phyloP scores from a whole-genome alignment of 2,113 vertebrate genomes.

The Paralichthys olivaceus region DNA sequence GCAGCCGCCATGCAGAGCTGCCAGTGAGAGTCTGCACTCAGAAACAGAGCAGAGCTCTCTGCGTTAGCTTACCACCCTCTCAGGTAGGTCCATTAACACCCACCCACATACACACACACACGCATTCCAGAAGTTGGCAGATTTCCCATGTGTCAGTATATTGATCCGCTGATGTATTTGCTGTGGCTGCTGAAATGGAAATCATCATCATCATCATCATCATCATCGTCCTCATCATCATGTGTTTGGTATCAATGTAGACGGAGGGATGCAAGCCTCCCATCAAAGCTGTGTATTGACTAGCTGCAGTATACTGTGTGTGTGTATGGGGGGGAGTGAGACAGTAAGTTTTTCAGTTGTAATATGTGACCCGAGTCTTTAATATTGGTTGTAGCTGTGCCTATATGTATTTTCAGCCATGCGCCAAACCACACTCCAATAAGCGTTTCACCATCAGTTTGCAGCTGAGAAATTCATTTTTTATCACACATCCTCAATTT shows the following conservation, averaged over 20 bases:
- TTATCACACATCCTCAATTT: too few species aligned
- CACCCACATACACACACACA: slow-evolving; percentile 7
- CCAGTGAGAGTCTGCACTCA: slow-evolving; percentile 71
- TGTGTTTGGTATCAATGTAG: slow-evolving; percentile 24
- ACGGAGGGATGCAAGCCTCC: slow-evolving; percentile 7
- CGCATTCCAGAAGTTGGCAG: slow-evolving; percentile 31
- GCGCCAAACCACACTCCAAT: not conserved
- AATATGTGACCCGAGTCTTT: not conserved
- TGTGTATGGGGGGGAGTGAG: slow-evolving; percentile 1
- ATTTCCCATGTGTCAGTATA: slow-evolving; percentile 3
- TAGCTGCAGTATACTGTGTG: slow-evolving; percentile 20
- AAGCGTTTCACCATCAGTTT: too few species aligned
- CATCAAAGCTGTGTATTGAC: slow-evolving; percentile 20
- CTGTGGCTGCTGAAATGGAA: slow-evolving; percentile 20
- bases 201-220: not conserved
- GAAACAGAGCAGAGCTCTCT: slow-evolving; percentile 71
- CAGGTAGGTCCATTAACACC: slow-evolving; percentile 76
- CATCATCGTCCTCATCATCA: not conserved
- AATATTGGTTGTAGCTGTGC: not conserved
- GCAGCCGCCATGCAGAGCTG: slow-evolving; percentile 66
- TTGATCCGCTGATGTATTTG: slow-evolving; percentile 2
- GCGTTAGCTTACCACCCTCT: slow-evolving; percentile 43
- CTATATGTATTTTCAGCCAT: not conserved
- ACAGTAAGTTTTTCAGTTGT: not conserved
- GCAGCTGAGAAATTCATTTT: too few species aligned